Percentiles rank a stretch among this genome's conserved stretches.
Conservation (phyloP, 2,888 invertebrate species). For the Amphipyra berbera region DNA sequence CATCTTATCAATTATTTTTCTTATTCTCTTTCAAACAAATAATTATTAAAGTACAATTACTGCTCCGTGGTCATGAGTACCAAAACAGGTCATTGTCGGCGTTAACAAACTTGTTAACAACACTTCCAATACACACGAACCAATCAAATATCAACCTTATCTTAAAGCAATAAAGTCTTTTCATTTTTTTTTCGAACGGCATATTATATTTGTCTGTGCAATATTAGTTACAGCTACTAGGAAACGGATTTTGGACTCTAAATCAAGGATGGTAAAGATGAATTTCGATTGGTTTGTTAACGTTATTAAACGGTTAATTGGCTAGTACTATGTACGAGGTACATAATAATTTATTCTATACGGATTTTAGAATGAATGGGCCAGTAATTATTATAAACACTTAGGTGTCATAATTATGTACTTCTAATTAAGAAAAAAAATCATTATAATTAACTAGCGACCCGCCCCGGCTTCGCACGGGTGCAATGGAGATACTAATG, state of each 20-base stretch:
- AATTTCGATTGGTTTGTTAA: slow-evolving; percentile 11
- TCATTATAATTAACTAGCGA: no score
- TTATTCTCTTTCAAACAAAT: slow-evolving; percentile 31
- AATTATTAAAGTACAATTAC: slow-evolving; percentile 53
- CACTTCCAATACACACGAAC: slow-evolving; percentile 6
- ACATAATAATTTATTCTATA: slow-evolving; percentile 34
- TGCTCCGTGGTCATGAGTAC: slow-evolving; percentile 41
- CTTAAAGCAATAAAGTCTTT: rapidly evolving
- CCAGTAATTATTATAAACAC: slow-evolving; percentile 1
- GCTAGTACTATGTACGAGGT: slow-evolving; percentile 2
- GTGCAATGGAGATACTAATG: no score
- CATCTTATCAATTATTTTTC: slow-evolving; percentile 34
- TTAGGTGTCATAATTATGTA: slow-evolving; percentile 1
- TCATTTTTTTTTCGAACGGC: background rate
- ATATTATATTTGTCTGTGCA: slow-evolving; percentile 16
- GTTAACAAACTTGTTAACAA: slow-evolving; percentile 22
- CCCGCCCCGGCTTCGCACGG: no score
- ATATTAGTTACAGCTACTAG: slow-evolving; percentile 35
- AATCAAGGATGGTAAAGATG: background rate
- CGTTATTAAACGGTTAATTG: slow-evolving; percentile 42
- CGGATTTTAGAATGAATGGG: slow-evolving; percentile 39
- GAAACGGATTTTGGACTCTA: slow-evolving; percentile 36
- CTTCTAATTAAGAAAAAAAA: no score
- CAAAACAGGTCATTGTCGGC: slow-evolving; percentile 52
- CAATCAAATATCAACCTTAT: slow-evolving; percentile 28